Conservation (phyloP, 2,888 invertebrate genomes). For the Nudaria mundana region DNA sequence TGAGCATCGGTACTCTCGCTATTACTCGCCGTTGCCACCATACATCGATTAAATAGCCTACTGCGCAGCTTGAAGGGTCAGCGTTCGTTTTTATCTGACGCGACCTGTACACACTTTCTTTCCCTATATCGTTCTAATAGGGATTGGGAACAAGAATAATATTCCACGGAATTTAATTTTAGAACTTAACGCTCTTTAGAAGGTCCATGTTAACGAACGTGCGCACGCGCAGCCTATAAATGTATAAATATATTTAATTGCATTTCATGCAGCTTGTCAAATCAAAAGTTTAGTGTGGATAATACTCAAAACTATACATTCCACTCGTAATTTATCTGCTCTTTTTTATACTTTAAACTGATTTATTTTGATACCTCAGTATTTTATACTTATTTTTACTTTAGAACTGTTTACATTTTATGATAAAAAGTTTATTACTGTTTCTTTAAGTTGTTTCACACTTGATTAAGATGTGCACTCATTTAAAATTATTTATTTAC, state of each 20-base stretch:
- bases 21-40: too few species aligned
- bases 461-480: conserved; percentile 2
- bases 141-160: too few species aligned
- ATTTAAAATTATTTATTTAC: conserved; percentile 1
- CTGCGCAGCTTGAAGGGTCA: too few species aligned
- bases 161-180: too few species aligned
- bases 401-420: conserved; percentile 16
- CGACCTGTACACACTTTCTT: too few species aligned
- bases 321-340: conserved; percentile 23
- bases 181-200: too few species aligned
- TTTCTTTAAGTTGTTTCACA: conserved; percentile 11
- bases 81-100: too few species aligned
- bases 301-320: conserved; percentile 31
- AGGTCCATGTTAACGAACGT: too few species aligned
- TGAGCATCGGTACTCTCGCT: too few species aligned
- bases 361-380: conserved; percentile 22
- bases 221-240: conserved; percentile 2
- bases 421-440: conserved; percentile 14
- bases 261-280: conserved; percentile 22
- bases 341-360: conserved; percentile 21
- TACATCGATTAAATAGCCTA: too few species aligned
- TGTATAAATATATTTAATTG: conserved; percentile 21
- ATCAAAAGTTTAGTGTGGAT: conserved; percentile 23
- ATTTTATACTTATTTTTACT: conserved; percentile 12
- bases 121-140: too few species aligned